Evolutionary conservation across 2,113 vertebrate species (phyloP).

Genomic region (Ophiodon elongatus): DNA sequence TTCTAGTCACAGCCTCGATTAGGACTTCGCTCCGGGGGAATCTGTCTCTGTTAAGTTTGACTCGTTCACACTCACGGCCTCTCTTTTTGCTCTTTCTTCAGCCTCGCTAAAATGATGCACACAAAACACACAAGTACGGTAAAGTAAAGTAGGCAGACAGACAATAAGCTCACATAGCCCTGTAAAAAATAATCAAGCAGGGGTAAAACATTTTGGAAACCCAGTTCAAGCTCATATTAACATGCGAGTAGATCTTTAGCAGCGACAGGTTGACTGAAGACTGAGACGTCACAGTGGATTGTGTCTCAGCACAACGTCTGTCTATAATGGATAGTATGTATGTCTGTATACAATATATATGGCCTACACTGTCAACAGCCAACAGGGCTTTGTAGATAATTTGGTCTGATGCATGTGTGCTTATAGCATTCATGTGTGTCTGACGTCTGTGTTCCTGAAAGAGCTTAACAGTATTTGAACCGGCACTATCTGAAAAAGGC

Average conservation of each 20-base stretch:
- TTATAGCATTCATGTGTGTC: background rate
- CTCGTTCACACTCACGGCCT: slow-evolving; percentile 9
- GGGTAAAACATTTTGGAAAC: background rate
- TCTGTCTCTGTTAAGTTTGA: slow-evolving; percentile 37
- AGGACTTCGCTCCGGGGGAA: slow-evolving; percentile 38
- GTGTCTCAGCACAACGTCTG: background rate
- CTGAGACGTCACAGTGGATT: background rate
- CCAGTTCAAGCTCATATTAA: background rate
- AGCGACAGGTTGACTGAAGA: slow-evolving; percentile 5
- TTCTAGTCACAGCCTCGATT: slow-evolving; percentile 54
- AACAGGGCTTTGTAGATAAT: background rate
- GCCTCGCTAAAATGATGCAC: background rate
- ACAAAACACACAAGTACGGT: background rate
- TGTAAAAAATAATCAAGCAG: background rate
- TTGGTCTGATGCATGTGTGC: background rate
- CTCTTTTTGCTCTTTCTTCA: slow-evolving; percentile 25
- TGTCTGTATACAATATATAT: too few species aligned
- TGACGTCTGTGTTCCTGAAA: background rate
- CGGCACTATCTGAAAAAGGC: background rate
- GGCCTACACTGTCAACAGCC: background rate
- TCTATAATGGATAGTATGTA: too few species aligned
- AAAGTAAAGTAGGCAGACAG: background rate
- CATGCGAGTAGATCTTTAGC: background rate
- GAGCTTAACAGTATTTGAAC: background rate
- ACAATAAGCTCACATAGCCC: background rate